These are phyloP conservation scores for Brachionus paranguensis DNA, from an alignment of 1,140 invertebrate species.

Conservation along the genomic window DNA sequence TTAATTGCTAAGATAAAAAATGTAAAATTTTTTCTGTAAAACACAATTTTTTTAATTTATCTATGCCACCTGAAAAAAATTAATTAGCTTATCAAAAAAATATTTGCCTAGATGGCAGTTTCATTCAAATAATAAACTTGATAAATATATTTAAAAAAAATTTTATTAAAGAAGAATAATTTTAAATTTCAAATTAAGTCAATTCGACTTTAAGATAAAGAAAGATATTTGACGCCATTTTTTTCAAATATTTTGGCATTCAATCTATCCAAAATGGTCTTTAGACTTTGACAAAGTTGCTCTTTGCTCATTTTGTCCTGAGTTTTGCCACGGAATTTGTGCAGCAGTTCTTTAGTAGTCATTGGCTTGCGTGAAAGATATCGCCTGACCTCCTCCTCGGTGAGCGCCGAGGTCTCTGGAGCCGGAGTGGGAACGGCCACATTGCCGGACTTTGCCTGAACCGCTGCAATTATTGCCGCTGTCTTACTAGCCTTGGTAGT, in stretches of 20 bases:
- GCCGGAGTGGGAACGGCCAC: neutral
- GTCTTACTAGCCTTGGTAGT: constrained; percentile 31
- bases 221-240: constrained; percentile 38
- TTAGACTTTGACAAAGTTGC: neutral
- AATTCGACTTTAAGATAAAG: neutral
- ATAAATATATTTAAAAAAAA: neutral
- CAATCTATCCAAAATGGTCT: constrained; percentile 32
- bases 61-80: too few relatives aligned
- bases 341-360: constrained; percentile 84
- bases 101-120: too few relatives aligned
- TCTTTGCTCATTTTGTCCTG: constrained; percentile 26
- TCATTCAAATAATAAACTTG: neutral
- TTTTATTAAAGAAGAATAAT: neutral
- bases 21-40: too few relatives aligned
- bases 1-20: too few relatives aligned
- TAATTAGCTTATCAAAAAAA: too few relatives aligned
- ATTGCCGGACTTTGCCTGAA: constrained; percentile 6
- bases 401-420: constrained; percentile 67
- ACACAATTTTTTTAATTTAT: too few relatives aligned
- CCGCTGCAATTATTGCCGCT: constrained; percentile 38
- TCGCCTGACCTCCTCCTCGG: constrained; percentile 82
- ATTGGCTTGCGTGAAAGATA: constrained; percentile 90
- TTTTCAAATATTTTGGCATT: constrained; percentile 20
- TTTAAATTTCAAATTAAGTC: neutral
- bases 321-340: constrained; percentile 66